phyloP scores from a whole-genome alignment of 2,797 vertebrate species.

The Ctenosaura bakeri region DNA sequence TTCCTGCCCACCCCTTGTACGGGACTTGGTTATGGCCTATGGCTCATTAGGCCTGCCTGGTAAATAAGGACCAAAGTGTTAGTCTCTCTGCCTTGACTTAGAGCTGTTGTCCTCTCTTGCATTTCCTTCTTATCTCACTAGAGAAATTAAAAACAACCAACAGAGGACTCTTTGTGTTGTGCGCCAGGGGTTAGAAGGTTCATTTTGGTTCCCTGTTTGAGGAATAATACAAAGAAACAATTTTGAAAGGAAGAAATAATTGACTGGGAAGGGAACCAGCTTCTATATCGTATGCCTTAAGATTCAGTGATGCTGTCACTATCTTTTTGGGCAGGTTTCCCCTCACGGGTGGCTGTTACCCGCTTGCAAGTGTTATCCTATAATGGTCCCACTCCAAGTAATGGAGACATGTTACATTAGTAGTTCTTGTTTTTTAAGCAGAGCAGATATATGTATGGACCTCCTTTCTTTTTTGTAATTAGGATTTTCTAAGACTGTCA shows the following conservation, averaged over 20 bases:
- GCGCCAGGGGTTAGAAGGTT: constrained; percentile 17
- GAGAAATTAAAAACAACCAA: background rate
- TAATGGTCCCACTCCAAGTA: accelerated
- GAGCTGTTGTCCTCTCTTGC: background rate
- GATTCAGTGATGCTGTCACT: accelerated
- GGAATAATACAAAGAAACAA: background rate
- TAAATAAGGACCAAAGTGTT: background rate
- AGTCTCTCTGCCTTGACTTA: constrained; percentile 11
- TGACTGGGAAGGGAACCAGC: background rate
- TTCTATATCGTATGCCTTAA: background rate
- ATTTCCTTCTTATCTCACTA: constrained; percentile 17
- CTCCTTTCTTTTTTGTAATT: background rate
- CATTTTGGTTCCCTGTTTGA: background rate
- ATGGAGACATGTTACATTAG: background rate
- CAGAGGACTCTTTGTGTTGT: background rate
- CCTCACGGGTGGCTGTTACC: background rate
- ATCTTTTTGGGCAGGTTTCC: background rate
- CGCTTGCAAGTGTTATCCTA: accelerated
- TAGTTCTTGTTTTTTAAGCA: constrained; percentile 21
- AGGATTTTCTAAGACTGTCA: background rate
- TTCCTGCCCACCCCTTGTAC: constrained; percentile 39
- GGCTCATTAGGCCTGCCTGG: constrained; percentile 4
- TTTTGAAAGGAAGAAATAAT: background rate
- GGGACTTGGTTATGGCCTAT: background rate
- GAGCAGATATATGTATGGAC: background rate